Conservation (phyloP, 2,888 invertebrate genomes). For the Lasioglossum malachurum region DNA sequence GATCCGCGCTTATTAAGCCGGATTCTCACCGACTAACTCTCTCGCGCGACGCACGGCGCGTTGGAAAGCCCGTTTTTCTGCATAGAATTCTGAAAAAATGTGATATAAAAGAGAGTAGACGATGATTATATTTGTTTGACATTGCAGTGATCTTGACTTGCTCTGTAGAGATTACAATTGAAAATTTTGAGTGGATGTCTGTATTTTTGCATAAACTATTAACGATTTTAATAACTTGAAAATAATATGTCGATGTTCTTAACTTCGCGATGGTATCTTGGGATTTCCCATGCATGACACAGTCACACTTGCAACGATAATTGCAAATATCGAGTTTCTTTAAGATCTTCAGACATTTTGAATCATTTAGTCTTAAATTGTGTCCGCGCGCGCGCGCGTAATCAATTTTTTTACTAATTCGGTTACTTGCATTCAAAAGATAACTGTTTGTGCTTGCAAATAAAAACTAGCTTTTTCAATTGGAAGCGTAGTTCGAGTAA, state of each 20-base stretch:
- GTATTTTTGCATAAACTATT: neutral
- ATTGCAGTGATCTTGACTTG: neutral
- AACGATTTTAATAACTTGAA: neutral
- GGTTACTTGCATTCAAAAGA: neutral
- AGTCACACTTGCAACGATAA: too few relatives aligned
- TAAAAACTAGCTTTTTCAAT: neutral
- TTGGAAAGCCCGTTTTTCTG: neutral
- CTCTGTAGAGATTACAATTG: neutral
- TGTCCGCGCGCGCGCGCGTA: too few relatives aligned
- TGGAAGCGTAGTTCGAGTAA: neutral
- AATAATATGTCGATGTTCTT: neutral
- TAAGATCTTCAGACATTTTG: neutral
- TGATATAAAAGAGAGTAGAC: neutral
- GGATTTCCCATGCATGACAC: too few relatives aligned
- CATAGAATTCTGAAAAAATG: neutral
- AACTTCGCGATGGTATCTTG: neutral
- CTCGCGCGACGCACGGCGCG: neutral
- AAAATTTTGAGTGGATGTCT: neutral
- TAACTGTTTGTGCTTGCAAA: neutral
- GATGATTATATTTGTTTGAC: neutral
- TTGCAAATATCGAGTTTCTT: neutral
- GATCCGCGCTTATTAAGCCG: conserved; percentile 4
- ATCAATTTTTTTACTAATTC: neutral
- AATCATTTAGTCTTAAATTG: neutral
- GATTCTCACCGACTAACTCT: neutral